Percentiles rank a stretch among this genome's conserved stretches.
These are phyloP conservation scores for Heliopora coerulea DNA, from an alignment of 92 coral and sea anemone species.

Conservation along the genomic window DNA sequence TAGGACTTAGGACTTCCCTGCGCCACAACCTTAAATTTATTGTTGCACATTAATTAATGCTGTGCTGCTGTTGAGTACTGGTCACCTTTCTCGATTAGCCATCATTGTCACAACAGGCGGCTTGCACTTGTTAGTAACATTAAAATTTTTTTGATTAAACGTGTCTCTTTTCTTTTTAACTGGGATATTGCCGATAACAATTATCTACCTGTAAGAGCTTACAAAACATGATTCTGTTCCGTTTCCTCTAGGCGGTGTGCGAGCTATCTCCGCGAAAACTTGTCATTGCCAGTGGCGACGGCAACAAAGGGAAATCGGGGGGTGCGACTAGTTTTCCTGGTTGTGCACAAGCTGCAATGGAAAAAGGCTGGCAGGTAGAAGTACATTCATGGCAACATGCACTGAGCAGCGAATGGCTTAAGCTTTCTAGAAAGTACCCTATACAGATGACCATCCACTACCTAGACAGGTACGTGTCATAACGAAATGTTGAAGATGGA, in stretches of 20 bases:
- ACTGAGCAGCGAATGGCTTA: slow-evolving; percentile 86
- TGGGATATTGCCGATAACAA: too few species aligned
- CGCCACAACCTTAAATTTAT: too few species aligned
- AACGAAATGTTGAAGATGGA: slow-evolving; percentile 1
- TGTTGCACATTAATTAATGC: too few species aligned
- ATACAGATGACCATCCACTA: slow-evolving; percentile 65
- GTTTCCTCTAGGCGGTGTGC: slow-evolving; percentile 71
- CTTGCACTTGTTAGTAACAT: too few species aligned
- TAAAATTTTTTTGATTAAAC: too few species aligned
- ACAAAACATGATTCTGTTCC: too few species aligned
- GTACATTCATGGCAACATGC: slow-evolving; percentile 96
- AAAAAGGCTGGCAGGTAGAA: slow-evolving; percentile 96
- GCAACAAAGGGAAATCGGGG: slow-evolving; percentile 94
- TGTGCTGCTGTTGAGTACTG: too few species aligned
- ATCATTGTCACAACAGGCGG: too few species aligned
- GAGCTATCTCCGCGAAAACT: slow-evolving; percentile 79
- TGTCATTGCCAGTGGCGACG: slow-evolving; percentile 96
- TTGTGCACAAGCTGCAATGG: slow-evolving; percentile 86
- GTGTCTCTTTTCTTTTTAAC: too few species aligned
- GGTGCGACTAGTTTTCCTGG: slow-evolving; percentile 94
- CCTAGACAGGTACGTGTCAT: slow-evolving; percentile 82
- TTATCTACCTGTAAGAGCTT: too few species aligned
- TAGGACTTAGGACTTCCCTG: too few species aligned
- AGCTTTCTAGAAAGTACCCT: slow-evolving; percentile 88
- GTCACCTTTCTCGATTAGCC: too few species aligned